These are phyloP conservation scores for Agapostemon virescens DNA, from an alignment of 2,888 invertebrate species.

Conservation along the genomic window DNA sequence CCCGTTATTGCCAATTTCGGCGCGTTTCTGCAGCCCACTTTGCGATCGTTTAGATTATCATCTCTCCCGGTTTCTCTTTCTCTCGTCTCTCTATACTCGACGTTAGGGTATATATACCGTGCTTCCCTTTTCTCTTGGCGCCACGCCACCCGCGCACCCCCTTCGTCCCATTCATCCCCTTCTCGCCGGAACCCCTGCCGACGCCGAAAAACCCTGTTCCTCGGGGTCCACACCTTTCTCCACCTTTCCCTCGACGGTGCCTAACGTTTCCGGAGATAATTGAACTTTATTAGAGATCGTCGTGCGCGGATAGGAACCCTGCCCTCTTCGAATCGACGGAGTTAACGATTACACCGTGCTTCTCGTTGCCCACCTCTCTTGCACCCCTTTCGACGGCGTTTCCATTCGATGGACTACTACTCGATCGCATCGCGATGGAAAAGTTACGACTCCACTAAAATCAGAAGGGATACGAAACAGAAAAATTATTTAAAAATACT, in stretches of 20 bases:
- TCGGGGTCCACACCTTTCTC: constrained; percentile 16
- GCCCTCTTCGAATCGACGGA: constrained; percentile 55
- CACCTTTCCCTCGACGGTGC: constrained; percentile 40
- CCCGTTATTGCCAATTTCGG: constrained; percentile 78
- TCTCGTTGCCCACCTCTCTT: background rate
- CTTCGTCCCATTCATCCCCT: background rate
- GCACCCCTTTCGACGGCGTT: background rate
- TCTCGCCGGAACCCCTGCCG: background rate
- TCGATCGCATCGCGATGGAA: no score
- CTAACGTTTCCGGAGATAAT: constrained; percentile 69
- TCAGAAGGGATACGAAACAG: no score
- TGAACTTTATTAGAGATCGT: constrained; percentile 71
- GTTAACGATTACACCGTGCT: constrained; percentile 1
- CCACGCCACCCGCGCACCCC: background rate
- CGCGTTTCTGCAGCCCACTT: constrained; percentile 78
- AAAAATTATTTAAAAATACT: no score
- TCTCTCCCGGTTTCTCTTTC: constrained; percentile 73
- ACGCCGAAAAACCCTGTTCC: background rate
- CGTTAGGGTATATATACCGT: constrained; percentile 27
- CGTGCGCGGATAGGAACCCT: constrained; percentile 59
- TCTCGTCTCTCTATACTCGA: constrained; percentile 45
- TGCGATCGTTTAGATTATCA: constrained; percentile 79
- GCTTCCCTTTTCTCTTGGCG: constrained; percentile 20
- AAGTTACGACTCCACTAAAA: no score
- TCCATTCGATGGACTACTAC: background rate